phyloP scores from a whole-genome alignment of 2,797 vertebrate species.

The Brachymystax lenok region DNA sequence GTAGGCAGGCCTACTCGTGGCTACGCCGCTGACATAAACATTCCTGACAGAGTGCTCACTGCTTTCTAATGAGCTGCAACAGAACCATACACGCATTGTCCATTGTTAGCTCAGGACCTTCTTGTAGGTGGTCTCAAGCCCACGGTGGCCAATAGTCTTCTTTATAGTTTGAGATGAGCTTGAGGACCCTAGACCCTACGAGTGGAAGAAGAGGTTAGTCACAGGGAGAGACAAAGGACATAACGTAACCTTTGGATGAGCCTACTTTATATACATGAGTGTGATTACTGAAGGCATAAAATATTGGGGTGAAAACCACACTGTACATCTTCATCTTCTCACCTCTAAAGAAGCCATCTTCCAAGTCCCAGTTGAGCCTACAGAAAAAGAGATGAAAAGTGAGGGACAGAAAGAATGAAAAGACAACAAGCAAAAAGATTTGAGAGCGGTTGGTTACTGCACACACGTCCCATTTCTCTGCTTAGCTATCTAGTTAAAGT shows the following conservation, averaged over 20 bases:
- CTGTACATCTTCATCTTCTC: conserved; percentile 31
- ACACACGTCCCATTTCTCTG: too few species aligned
- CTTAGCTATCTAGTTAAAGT: too few species aligned
- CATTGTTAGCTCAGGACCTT: conserved; percentile 74
- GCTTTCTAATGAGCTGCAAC: conserved; percentile 10
- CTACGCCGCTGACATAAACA: too few species aligned
- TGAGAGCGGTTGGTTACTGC: too few species aligned
- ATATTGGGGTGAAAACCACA: neutral
- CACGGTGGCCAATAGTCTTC: conserved; percentile 88
- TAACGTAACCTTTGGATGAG: accelerated
- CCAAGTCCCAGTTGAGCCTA: conserved; percentile 61
- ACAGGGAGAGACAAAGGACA: conserved; percentile 17
- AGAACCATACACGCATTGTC: too few species aligned
- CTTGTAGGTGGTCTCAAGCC: conserved; percentile 95
- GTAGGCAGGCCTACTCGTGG: too few species aligned
- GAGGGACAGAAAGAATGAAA: too few species aligned
- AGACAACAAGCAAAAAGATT: too few species aligned
- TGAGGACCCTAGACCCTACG: conserved; percentile 72
- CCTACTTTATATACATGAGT: neutral
- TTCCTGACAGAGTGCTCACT: too few species aligned
- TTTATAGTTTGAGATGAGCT: conserved; percentile 77
- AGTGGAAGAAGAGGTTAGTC: conserved; percentile 27
- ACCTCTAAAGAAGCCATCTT: conserved; percentile 72
- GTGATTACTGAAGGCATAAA: neutral
- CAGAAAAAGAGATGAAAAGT: neutral